These are phyloP conservation scores for Psittacula derbiana DNA, from an alignment of 2,797 vertebrate genomes.

Conservation along the genomic window DNA sequence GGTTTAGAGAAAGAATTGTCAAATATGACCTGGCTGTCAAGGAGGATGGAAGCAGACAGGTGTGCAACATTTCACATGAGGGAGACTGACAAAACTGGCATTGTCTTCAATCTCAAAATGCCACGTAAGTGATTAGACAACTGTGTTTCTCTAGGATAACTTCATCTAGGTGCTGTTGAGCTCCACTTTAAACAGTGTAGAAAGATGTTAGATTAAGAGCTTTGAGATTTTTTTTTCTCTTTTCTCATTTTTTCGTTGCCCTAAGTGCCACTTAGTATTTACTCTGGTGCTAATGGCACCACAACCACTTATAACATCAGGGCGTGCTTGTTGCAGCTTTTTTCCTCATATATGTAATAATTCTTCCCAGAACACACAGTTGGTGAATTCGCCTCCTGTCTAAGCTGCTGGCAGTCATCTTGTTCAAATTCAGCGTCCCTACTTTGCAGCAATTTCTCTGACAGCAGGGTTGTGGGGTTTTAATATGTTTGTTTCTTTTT, in stretches of 20 bases:
- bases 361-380: neutral
- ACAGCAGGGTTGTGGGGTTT: neutral
- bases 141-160: neutral
- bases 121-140: neutral
- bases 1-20: neutral
- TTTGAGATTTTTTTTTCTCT: neutral
- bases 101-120: neutral
- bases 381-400: neutral
- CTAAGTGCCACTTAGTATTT: neutral
- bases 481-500: neutral
- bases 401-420: neutral
- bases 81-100: neutral
- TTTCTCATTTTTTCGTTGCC: neutral
- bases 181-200: neutral
- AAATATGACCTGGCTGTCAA: neutral
- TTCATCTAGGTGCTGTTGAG: neutral
- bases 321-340: neutral
- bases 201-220: neutral
- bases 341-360: neutral
- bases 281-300: neutral
- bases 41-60: neutral
- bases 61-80: neutral
- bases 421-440: neutral
- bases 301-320: neutral
- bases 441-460: neutral